phyloP scores from a whole-genome alignment of 2,113 vertebrate species.

The Nothoprocta pentlandii region DNA sequence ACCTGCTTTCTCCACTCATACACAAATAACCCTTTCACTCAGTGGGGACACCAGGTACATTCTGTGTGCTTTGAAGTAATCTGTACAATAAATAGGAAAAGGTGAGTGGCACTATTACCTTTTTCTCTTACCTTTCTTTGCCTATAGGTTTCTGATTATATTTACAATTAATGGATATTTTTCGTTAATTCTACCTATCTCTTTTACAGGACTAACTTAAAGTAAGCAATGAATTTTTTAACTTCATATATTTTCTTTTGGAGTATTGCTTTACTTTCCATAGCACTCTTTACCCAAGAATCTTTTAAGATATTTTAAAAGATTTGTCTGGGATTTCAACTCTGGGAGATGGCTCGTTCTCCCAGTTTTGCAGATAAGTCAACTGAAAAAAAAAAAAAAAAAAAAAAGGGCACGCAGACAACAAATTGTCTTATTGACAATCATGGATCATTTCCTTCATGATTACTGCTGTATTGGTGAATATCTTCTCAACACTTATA shows the following conservation, averaged over 20 bases:
- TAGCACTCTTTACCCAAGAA: background rate
- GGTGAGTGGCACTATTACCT: background rate
- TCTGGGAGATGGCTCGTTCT: background rate
- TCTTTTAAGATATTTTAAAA: background rate
- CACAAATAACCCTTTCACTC: background rate
- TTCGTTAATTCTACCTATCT: background rate
- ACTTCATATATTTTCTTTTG: background rate
- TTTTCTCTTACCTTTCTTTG: background rate
- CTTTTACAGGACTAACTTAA: background rate
- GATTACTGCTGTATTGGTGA: background rate
- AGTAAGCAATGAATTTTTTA: background rate
- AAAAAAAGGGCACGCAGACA: background rate
- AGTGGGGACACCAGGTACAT: background rate
- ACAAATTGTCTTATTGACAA: background rate
- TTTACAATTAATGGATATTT: background rate
- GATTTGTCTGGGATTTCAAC: background rate
- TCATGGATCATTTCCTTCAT: background rate
- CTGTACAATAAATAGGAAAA: background rate
- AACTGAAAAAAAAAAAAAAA: background rate
- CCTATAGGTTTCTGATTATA: background rate
- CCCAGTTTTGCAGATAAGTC: background rate
- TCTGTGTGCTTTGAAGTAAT: background rate
- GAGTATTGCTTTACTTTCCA: background rate
- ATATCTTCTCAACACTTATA: background rate
- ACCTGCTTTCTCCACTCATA: slow-evolving; percentile 15